Base-by-base conservation (phyloP, 2,888 invertebrate species). In the Trissonchulus sp. region DNA sequence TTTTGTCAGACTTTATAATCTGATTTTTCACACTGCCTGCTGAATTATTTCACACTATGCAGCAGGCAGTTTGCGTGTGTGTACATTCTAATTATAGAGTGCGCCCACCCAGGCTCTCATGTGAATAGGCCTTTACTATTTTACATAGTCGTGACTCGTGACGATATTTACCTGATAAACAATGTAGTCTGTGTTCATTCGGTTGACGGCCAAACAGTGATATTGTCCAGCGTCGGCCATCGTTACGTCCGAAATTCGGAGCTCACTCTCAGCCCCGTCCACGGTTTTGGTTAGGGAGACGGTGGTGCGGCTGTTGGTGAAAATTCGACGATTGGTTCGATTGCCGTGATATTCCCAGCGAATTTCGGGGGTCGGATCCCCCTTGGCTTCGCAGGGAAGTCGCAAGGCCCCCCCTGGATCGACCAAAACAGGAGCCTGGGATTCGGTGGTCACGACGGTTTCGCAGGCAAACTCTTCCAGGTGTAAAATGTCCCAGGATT, bases 311-410 rank as follows among this genome's bases (percentile, higher is more conserved):
- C 37, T 36, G 15, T 31, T 8, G 18, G 8, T 65, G 8, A 15
- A 28, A 34, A 33, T 65, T 28, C 28, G 31, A n/a, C n/a, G 34
- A n/a, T 36, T 37, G 30, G 65, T 34, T n/a, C 31, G 28, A 36
- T 23, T 37, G 37, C 36, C 37, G 3, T 37, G 71, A 69, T 36
- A 69, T 36, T 69, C 71, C 96, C 96, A 98, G 76, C 90, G 90
- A 79, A 97, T 91, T 78, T 89, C 89, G 0, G 97, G 95, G 81
- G 90, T 90, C 18, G 93, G 93, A 85, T 91, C 90, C 8, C 95
- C 95, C 81, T 93, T 92, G 1, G 95, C 95, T 15, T 94, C 94
- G 86, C 97, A 98, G 85, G 96, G 95, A 78, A 98, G 88, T 0
- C 93, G 92, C 63, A 94, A 90, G 1, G 91, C 91, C 8, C 89